Evolutionary conservation across 1,140 invertebrate species (phyloP).

Genomic region (Hydropsyche tenuis): DNA sequence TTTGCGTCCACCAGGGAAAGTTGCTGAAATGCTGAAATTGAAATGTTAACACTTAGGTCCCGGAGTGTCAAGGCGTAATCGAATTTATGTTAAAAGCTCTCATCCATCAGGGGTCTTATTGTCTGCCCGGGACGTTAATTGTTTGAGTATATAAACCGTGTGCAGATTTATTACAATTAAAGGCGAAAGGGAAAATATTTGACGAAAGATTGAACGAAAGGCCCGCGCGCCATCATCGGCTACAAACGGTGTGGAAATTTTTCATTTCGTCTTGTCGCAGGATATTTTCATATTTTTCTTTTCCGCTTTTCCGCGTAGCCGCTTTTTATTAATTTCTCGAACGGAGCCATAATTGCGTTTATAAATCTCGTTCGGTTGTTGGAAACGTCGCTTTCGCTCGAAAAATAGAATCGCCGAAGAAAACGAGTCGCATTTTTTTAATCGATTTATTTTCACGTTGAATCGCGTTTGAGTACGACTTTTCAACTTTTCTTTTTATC

Average conservation of each 20-base stretch:
- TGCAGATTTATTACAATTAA: constrained; percentile 6
- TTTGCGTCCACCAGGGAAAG: too few species aligned
- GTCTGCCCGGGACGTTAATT: constrained; percentile 20
- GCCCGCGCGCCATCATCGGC: too few species aligned
- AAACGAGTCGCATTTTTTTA: too few species aligned
- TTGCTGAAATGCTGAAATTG: not conserved
- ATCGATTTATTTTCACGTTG: not conserved
- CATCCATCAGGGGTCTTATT: constrained; percentile 28
- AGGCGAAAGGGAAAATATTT: not conserved
- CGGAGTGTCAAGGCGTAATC: constrained; percentile 14
- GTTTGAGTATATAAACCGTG: constrained; percentile 13
- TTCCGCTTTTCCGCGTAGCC: too few species aligned
- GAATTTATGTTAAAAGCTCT: constrained; percentile 31
- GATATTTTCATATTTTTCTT: too few species aligned
- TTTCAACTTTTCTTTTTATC: not conserved
- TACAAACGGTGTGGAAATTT: not conserved
- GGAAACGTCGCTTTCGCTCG: too few species aligned
- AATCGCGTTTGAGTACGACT: not conserved
- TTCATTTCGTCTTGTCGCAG: not conserved
- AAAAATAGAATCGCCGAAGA: too few species aligned
- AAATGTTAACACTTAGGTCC: constrained; percentile 21
- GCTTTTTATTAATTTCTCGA: too few species aligned
- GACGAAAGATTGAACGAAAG: too few species aligned
- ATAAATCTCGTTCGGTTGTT: too few species aligned
- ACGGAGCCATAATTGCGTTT: too few species aligned